phyloP scores from a whole-genome alignment of 37 sponge, comb jelly and placozoan genomes.

The Sycon ciliatum region DNA sequence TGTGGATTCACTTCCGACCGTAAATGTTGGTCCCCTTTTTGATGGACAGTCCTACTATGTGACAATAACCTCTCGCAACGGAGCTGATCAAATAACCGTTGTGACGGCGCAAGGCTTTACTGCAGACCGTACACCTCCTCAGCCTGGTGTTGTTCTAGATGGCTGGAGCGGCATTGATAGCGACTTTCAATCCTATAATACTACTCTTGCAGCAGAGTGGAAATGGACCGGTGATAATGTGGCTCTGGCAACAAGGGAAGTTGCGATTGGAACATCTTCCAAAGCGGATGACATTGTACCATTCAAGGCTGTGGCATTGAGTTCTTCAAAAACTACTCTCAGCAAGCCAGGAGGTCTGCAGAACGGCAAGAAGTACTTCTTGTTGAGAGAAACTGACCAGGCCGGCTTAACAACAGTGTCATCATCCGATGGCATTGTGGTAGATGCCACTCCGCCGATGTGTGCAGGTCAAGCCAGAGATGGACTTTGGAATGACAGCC shows the following conservation, averaged over 20 bases:
- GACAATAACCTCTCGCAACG: slow-evolving; percentile 49
- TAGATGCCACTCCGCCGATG: background rate
- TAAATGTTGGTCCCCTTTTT: slow-evolving; percentile 27
- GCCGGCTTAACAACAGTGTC: background rate
- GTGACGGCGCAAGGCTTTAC: background rate
- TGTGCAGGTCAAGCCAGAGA: background rate
- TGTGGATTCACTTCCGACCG: slow-evolving; percentile 20
- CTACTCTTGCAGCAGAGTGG: background rate
- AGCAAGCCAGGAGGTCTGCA: no score
- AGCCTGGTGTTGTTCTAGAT: background rate
- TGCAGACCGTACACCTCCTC: background rate
- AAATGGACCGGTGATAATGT: background rate
- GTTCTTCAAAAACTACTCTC: no score
- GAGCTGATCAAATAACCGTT: slow-evolving; percentile 35
- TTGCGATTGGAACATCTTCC: background rate
- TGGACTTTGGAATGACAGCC: background rate
- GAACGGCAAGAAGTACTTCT: background rate
- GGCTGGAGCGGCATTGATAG: background rate
- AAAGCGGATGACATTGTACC: no score
- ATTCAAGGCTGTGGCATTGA: no score
- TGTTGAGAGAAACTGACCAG: background rate
- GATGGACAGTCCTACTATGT: slow-evolving; percentile 40
- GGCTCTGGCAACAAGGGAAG: background rate
- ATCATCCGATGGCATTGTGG: background rate
- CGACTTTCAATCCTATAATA: background rate